Evolutionary conservation across 2,797 vertebrate genomes (phyloP), one percentile per base, ranked within the genome.

Genomic region (Dromococcyx pavoninus): DNA sequence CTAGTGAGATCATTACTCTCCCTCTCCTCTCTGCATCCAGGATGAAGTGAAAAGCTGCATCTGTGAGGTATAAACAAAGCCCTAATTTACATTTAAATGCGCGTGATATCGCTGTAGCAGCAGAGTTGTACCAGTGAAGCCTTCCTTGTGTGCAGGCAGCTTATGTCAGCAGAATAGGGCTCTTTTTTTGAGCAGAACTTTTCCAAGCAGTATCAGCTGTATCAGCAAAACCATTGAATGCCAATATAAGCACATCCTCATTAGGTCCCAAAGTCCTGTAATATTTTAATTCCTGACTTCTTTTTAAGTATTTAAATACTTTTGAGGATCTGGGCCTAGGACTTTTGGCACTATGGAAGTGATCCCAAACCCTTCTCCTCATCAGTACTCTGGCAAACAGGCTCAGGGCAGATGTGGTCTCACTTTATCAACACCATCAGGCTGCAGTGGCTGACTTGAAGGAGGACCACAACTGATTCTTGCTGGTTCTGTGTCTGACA

Each of bases 81-180:
- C 76, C 86, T 91, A 37, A 97, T 96, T 95, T 95, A 95, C 95
- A 95, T 96, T 92, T 96, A 92, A 97, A 97, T 95, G 81, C 4
- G 0, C 89, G 66, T 83, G 91, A 94, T 93, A 96, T 78, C 23
- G 89, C 95, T 96, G 93, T 81, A 89, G 89, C 94, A 91, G 93
- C 94, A 96, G 75, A 95, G 92, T 41, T 89, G 85, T 72, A 80
- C 61, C 89, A 92, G 81, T 65, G 91, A 91, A 94, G 66, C 78
- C 66, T 62, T 94, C 69, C 93, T 93, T 93, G 91, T 94, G 65
- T 87, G 62, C 50, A 91, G 86, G 84, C 91, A 92, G 92, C 79
- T 95, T 89, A 80, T 91, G 92, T 97, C 96, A 97, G 95, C 94
- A 94, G 93, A 94, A 93, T 17, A 46, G 70, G 43, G 56, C 80